These are phyloP conservation scores for Parascotia fuliginaria DNA, from an alignment of 2,888 invertebrate genomes.

Conservation along the genomic window DNA sequence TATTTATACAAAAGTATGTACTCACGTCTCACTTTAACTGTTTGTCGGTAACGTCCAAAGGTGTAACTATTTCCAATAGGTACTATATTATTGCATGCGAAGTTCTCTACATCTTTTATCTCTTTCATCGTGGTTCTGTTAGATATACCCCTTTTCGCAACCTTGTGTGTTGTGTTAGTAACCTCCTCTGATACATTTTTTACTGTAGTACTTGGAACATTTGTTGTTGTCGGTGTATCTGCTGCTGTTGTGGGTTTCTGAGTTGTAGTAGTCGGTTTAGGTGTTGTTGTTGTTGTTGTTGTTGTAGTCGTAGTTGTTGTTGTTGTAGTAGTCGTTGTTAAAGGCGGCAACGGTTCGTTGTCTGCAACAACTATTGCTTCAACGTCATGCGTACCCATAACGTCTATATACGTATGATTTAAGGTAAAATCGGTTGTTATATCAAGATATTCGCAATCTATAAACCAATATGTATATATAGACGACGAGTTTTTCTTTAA, in stretches of 20 bases:
- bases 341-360: slow-evolving; percentile 86
- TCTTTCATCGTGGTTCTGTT: slow-evolving; percentile 52
- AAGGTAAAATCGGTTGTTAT: slow-evolving; percentile 87
- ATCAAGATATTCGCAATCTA: slow-evolving; percentile 90
- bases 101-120: slow-evolving; percentile 45
- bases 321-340: slow-evolving; percentile 58
- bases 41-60: slow-evolving; percentile 90
- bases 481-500: slow-evolving; percentile 76
- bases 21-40: slow-evolving; percentile 89
- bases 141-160: slow-evolving; percentile 55
- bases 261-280: slow-evolving; percentile 46
- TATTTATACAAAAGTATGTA: neutral
- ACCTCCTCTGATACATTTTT: slow-evolving; percentile 17
- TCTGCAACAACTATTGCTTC: slow-evolving; percentile 91
- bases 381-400: slow-evolving; percentile 86
- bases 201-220: slow-evolving; percentile 29
- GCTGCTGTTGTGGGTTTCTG: slow-evolving; percentile 39
- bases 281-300: slow-evolving; percentile 43
- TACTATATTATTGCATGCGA: slow-evolving; percentile 80
- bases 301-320: slow-evolving; percentile 51
- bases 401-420: slow-evolving; percentile 87
- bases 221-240: slow-evolving; percentile 46
- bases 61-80: slow-evolving; percentile 88
- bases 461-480: slow-evolving; percentile 91
- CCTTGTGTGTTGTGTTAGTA: slow-evolving; percentile 43